phyloP scores from a whole-genome alignment of 2,113 vertebrate species.

The Andinoacara biseriatus region DNA sequence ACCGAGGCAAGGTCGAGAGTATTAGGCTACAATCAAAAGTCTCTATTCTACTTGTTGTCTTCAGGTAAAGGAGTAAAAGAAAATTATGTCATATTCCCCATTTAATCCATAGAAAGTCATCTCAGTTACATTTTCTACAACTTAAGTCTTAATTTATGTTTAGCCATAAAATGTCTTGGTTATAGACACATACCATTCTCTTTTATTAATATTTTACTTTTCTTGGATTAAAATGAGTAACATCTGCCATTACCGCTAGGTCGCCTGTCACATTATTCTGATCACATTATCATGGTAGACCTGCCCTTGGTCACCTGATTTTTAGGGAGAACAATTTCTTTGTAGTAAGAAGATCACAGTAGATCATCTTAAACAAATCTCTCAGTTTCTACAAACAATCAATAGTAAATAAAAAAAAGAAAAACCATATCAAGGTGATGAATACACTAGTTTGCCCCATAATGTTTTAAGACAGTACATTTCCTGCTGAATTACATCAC shows the following conservation, averaged over 20 bases:
- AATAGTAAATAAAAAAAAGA: background rate
- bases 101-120: background rate
- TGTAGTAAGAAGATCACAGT: background rate
- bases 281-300: background rate
- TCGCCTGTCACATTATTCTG: background rate
- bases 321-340: background rate
- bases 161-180: background rate
- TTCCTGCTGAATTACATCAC: background rate
- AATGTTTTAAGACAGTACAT: background rate
- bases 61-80: background rate
- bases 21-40: slow-evolving; percentile 30
- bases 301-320: background rate
- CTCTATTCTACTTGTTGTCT: slow-evolving; percentile 18
- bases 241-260: background rate
- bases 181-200: background rate
- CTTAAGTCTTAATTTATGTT: background rate
- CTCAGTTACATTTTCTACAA: background rate
- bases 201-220: background rate
- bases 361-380: background rate
- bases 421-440: background rate
- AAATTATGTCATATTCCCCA: background rate
- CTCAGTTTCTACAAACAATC: background rate
- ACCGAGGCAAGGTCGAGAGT: slow-evolving; percentile 16
- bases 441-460: background rate
- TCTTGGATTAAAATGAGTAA: background rate